Percentiles rank a stretch among this genome's conserved stretches.
Conservation (phyloP, 1,140 invertebrate species). For the Saccostrea cuccullata region DNA sequence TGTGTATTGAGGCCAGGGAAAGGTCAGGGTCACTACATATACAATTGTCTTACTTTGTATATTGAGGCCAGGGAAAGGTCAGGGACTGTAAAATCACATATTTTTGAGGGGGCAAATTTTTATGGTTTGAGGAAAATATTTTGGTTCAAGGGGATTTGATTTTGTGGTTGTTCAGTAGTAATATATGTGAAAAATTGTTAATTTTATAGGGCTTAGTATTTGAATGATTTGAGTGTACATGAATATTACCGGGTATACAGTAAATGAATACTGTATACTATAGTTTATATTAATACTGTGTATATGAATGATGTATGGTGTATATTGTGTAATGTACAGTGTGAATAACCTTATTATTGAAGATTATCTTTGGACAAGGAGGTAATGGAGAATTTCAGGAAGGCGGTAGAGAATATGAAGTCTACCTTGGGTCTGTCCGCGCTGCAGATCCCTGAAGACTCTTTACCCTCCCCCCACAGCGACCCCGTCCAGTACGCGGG, state of each 20-base stretch:
- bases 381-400: slow-evolving; percentile 21
- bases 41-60: too few relatives aligned
- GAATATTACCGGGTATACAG: too few relatives aligned
- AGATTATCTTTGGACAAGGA: slow-evolving; percentile 3
- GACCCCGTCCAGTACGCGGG: slow-evolving; percentile 38
- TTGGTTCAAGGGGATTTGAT: too few relatives aligned
- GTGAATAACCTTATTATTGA: not conserved
- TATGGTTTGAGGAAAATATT: too few relatives aligned
- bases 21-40: not conserved
- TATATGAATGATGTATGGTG: not conserved
- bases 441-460: not conserved
- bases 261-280: not conserved
- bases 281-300: not conserved
- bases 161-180: too few relatives aligned
- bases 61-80: too few relatives aligned
- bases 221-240: too few relatives aligned
- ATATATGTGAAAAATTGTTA: too few relatives aligned
- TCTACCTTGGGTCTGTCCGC: not conserved
- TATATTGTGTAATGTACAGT: not conserved
- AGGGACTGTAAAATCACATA: too few relatives aligned
- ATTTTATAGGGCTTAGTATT: too few relatives aligned
- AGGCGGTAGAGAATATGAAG: slow-evolving; percentile 22
- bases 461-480: not conserved
- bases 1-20: slow-evolving; percentile 13
- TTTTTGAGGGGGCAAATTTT: too few relatives aligned